These are phyloP conservation scores for Engystomops pustulosus DNA, from an alignment of 2,113 vertebrate species.

Conservation along the genomic window DNA sequence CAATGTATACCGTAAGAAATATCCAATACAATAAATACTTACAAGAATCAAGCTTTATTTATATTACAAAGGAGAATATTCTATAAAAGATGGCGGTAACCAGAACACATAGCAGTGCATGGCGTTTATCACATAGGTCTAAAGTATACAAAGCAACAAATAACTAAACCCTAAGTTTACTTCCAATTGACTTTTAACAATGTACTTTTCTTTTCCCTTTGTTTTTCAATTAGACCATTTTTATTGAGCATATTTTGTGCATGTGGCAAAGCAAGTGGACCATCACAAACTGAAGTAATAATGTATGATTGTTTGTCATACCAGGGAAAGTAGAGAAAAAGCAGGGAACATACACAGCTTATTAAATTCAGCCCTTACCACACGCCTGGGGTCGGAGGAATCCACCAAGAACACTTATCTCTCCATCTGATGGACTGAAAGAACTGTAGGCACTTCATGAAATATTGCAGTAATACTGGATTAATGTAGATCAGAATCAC, in stretches of 20 bases:
- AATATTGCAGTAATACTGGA: slow-evolving; percentile 13
- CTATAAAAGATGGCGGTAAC: too few species aligned
- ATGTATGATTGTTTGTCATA: slow-evolving; percentile 45
- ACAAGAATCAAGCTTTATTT: too few species aligned
- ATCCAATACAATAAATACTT: not conserved
- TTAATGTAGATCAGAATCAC: slow-evolving; percentile 50
- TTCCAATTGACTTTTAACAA: slow-evolving; percentile 16
- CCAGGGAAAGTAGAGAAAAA: not conserved
- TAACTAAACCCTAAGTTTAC: not conserved
- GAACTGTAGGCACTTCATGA: slow-evolving; percentile 41
- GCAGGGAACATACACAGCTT: slow-evolving; percentile 30
- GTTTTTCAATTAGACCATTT: slow-evolving; percentile 15
- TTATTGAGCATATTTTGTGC: slow-evolving; percentile 48
- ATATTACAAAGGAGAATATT: too few species aligned
- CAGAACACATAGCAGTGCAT: too few species aligned
- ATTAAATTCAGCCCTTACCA: slow-evolving; percentile 40
- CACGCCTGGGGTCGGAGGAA: slow-evolving; percentile 42
- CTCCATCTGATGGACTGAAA: slow-evolving; percentile 38
- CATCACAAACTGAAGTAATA: slow-evolving; percentile 45
- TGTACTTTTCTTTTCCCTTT: not conserved
- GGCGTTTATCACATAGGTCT: too few species aligned
- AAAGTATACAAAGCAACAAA: too few species aligned
- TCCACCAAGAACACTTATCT: slow-evolving; percentile 44
- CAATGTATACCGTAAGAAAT: too few species aligned
- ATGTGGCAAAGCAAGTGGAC: slow-evolving; percentile 44